Base-by-base conservation (phyloP, 2,797 vertebrate genomes). In the Acanthis flammea region DNA sequence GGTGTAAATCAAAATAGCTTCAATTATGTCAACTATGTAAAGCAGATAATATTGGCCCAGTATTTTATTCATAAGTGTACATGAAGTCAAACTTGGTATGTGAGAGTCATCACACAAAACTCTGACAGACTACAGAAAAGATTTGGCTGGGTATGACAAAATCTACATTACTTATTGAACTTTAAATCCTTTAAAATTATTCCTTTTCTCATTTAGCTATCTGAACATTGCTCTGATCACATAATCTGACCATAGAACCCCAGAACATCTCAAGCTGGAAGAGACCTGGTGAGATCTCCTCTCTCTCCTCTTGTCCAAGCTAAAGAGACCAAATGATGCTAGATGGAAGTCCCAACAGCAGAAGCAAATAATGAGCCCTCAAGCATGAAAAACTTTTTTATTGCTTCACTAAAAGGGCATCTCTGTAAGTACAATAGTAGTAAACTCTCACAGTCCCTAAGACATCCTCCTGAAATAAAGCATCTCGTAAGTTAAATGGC, bases 221-320 rank as follows among this genome's bases (percentile, higher is more conserved):
- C 19, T 60, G 23, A 51, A 27, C 1, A 1, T 19, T 41, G 2
- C 39, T 62, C 19, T 22, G 7, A 25, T 30, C 2, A 4, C 3
- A 51, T 7, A 18, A 37, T 33, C 5, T 33, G n/a, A 44, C 15
- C 1, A 10, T 1, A 6, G 22, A 25, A 7, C 23, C 18, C 7
- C 9, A 27, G 22, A 33, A 35, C 14, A 63, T n/a, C 37, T 3
- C 0, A 2, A 57, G 4, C 3, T 57, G 37, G 37, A 79, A 65
- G 6, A 2, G 4, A 28, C 4, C 5, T 19, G 17, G 3, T 19
- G 27, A 33, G 9, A 21, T 55, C 22, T 47, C 22, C 27, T 19
- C 12, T 42, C 17, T 22, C n/a, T 45, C 18, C 14, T 45, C 39
- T 15, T 47, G 15, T 39, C 16, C 30, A 30, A n/a, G 7, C 19